Base-by-base conservation (phyloP, 30 jellyfish, hydroid and myxozoan genomes). In the Aurelia sp. region DNA sequence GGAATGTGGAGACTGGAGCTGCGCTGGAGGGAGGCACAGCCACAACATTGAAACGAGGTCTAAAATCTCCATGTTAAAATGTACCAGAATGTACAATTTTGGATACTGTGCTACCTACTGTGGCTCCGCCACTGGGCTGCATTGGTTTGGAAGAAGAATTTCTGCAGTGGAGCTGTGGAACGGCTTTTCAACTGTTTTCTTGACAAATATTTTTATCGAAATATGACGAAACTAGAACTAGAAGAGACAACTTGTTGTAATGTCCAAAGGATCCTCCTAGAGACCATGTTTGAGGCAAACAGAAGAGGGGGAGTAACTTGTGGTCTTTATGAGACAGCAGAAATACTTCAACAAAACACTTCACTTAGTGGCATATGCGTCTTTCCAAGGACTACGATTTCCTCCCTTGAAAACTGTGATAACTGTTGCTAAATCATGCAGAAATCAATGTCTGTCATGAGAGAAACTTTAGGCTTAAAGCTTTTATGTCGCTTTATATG, bases 311-410 rank as follows among this genome's bases (percentile, higher is more conserved):
- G 40, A 61, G 88, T 78, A 16, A 64, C 88, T 0, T 78, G 88
- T 78, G 88, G 88, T 10, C 88, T 78, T 19, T 78, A 78, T 78
- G 88, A 78, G 48, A 62, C 88, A 62, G 88, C 88, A 31, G 88
- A 78, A 41, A 55, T 62, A 17, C 79, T 78, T 44, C 80, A 78
- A 63, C 19, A 57, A 44, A 76, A 35, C 20, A 37, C 85, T 18
- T 44, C 27, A 6, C 62, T 74, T 10, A 51, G 73, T 44, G 88
- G 88, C 17, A 78, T 78, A 19, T 78, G 88, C 62, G 50, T 78
- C 13, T 47, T 78, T 47, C 88, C 2, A 78, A 76, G 58, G 76
- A 50, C n/a, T n/a, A n/a, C n/a, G n/a, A n/a, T n/a, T n/a, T n/a
- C n/a, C n/a, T n/a, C n/a, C n/a, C n/a, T n/a, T n/a, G n/a, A n/a